phyloP scores from a whole-genome alignment of 2,888 invertebrate species.

The Phyto melanocephala region DNA sequence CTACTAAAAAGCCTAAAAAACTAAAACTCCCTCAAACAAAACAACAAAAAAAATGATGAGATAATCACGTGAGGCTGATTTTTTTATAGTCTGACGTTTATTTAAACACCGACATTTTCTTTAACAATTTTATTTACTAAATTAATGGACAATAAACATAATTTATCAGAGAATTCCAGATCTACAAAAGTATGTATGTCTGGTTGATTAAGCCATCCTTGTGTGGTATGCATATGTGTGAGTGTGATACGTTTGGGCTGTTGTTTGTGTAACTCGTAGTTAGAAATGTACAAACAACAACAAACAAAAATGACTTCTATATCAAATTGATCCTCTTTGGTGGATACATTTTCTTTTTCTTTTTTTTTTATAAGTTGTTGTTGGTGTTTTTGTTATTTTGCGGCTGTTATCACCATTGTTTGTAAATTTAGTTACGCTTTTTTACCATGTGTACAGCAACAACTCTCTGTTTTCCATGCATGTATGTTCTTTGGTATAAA shows the following conservation, averaged over 20 bases:
- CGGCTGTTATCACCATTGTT: constrained; percentile 53
- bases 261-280: constrained; percentile 1
- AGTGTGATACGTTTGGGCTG: neutral
- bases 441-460: constrained; percentile 53
- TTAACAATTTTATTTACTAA: constrained; percentile 13
- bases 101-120: constrained; percentile 5
- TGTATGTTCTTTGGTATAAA: neutral
- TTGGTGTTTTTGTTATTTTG: constrained; percentile 35
- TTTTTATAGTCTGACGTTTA: neutral
- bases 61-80: constrained; percentile 36
- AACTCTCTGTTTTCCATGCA: neutral
- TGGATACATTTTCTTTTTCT: constrained; percentile 37
- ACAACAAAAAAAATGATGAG: constrained; percentile 26
- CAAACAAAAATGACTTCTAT: constrained; percentile 49
- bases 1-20: neutral
- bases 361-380: too few species aligned
- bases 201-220: constrained; percentile 49
- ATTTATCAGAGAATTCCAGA: constrained; percentile 22
- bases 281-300: constrained; percentile 27
- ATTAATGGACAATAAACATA: constrained; percentile 11
- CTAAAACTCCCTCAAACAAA: constrained; percentile 27
- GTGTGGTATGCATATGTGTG: neutral
- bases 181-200: neutral
- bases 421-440: constrained; percentile 60
- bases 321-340: constrained; percentile 60